These are phyloP conservation scores for Ylistrum balloti DNA, from an alignment of 1,140 invertebrate genomes.

Conservation along the genomic window DNA sequence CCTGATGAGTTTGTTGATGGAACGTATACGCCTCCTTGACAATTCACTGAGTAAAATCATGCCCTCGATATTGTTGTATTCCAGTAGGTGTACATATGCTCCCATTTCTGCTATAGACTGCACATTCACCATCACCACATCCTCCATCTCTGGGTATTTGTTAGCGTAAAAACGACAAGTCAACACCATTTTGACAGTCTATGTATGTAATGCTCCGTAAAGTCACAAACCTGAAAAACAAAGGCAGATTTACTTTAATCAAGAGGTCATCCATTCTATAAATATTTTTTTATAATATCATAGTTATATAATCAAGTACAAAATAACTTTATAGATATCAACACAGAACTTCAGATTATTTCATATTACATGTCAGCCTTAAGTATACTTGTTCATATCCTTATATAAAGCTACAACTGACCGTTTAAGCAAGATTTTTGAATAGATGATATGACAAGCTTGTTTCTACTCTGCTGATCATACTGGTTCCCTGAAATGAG, in stretches of 20 bases:
- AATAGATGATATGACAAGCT: too few relatives aligned
- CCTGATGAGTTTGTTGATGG: conserved; percentile 99
- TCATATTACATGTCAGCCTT: too few relatives aligned
- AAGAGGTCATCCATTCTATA: too few relatives aligned
- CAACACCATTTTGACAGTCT: conserved; percentile 89
- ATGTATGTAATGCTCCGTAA: background rate
- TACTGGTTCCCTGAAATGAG: too few relatives aligned
- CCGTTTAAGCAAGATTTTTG: too few relatives aligned
- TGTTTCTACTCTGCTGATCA: too few relatives aligned
- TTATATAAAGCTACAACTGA: too few relatives aligned
- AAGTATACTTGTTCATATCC: too few relatives aligned
- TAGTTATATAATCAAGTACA: too few relatives aligned
- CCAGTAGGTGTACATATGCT: conserved; percentile 98
- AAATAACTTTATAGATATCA: too few relatives aligned
- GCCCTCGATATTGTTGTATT: conserved; percentile 99
- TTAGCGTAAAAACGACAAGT: conserved; percentile 99
- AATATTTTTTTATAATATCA: too few relatives aligned
- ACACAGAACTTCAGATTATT: too few relatives aligned
- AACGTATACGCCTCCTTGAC: conserved; percentile 98
- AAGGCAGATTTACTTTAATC: background rate
- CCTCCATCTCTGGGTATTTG: conserved; percentile 98
- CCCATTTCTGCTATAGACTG: conserved; percentile 99
- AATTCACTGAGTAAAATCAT: conserved; percentile 92
- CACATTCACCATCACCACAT: conserved; percentile 99
- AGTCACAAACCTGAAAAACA: conserved; percentile 36